phyloP scores from a whole-genome alignment of 2,113 vertebrate species.

The Progne subis region DNA sequence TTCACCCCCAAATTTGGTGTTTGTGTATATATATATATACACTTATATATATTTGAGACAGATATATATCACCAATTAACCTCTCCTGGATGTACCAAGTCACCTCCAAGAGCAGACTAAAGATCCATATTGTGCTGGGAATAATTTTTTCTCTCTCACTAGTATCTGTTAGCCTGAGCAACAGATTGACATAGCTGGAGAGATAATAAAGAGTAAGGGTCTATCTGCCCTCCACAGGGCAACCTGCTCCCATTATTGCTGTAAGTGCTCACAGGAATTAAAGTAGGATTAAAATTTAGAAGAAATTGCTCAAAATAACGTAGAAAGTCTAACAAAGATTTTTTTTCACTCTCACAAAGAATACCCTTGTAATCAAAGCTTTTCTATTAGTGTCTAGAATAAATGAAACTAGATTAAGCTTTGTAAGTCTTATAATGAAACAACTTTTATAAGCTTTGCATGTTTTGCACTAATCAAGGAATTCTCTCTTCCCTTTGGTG shows the following conservation, averaged over 20 bases:
- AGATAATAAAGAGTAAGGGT: neutral
- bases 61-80: neutral
- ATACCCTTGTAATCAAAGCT: neutral
- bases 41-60: neutral
- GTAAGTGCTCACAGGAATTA: neutral
- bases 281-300: neutral
- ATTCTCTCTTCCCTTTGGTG: neutral
- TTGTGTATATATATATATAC: neutral
- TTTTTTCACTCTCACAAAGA: neutral
- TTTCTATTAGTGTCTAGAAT: neutral
- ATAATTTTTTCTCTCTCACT: neutral
- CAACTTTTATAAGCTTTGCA: neutral
- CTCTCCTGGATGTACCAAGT: neutral
- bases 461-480: neutral
- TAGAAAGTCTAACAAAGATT: neutral
- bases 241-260: neutral
- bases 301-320: neutral
- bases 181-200: accelerated
- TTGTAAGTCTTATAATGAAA: neutral
- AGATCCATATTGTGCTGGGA: neutral
- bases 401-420: neutral
- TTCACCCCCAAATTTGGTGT: neutral
- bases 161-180: neutral
- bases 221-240: neutral
- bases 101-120: neutral